phyloP scores from a whole-genome alignment of 2,888 invertebrate species.

The Spilosoma lubricipeda region DNA sequence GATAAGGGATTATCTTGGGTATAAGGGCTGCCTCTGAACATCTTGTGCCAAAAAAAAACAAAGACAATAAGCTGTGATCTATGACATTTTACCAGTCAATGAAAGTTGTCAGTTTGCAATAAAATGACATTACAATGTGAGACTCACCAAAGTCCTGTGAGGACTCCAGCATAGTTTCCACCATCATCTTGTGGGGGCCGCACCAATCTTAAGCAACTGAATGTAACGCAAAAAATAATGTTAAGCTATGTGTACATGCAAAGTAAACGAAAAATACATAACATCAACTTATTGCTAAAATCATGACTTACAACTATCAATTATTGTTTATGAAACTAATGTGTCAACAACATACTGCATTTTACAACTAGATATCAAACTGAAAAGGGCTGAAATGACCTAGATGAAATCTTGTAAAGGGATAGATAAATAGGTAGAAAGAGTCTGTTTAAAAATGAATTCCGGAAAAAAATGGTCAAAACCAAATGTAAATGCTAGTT shows the following conservation, averaged over 20 bases:
- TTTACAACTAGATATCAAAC: not conserved
- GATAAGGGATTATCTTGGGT: not conserved
- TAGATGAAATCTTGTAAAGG: not conserved
- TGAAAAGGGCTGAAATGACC: not conserved
- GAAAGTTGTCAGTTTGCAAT: not conserved
- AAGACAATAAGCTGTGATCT: not conserved
- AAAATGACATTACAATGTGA: constrained; percentile 6
- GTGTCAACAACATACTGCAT: not conserved
- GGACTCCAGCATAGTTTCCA: constrained; percentile 82
- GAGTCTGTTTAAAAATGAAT: not conserved
- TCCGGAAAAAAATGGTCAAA: not conserved
- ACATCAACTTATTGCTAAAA: not conserved
- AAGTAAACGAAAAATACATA: not conserved
- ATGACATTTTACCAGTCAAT: not conserved
- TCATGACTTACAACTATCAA: not conserved
- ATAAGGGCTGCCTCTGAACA: not conserved
- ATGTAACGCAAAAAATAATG: constrained; percentile 63
- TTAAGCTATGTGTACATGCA: constrained; percentile 10
- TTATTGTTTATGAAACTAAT: not conserved
- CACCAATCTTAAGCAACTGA: constrained; percentile 65
- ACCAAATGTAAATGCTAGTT: not conserved
- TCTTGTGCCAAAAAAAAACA: not conserved
- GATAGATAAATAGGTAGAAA: too few species aligned
- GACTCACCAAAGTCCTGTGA: constrained; percentile 83
- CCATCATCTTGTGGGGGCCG: constrained; percentile 78